Base-by-base conservation (phyloP, 1,140 invertebrate genomes). In the Brachionus plicatilis region DNA sequence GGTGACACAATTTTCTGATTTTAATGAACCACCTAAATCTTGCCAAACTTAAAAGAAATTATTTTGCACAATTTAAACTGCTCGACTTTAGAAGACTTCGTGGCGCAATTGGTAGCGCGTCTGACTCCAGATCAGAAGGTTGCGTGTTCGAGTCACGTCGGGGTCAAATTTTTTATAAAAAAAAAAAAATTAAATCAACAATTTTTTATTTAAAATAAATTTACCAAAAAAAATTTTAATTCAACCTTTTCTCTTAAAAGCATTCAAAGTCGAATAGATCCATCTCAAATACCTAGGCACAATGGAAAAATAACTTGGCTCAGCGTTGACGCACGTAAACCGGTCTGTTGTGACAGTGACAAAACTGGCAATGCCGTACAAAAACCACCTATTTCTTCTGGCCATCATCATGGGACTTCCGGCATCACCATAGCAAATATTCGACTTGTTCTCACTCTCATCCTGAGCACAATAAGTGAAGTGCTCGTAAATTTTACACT, bases 71-170 rank as follows among this genome's bases (percentile, higher is more conserved):
- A 33, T 33, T 33, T 33, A 33, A 33, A 33, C 3, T 3, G 3
- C 29, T 33, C 0, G 3, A 4, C 29, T 5, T 33, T 33, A 33
- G 5, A 5, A 5, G 29, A 33, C 82, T 83, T 41, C 82, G 82
- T 83, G 82, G 82, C 65, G 66, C 37, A 84, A 84, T 75, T 84
- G 82, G 82, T 84, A 84, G 82, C 82, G 82, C 66, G 82, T 84
- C 80, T 83, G 80, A 83, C 80, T 83, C 80, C 80, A 83, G 60
- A 83, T 83, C 80, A 83, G 80, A 83, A 83, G 80, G 80, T 68
- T 83, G 80, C 80, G 80, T 66, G 80, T 83, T 83, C 80, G 45
- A 83, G 80, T 83, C 80, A 66, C 80, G 80, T 83, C 80, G 80
- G 60, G 80, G 80, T 83, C 80, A 83, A 80, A 80, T 29, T 27